A percentile compares a stretch with the other conserved stretches of the same genome.
Conservation (phyloP, 2,888 invertebrate genomes). For the Alentia gelatinosa region DNA sequence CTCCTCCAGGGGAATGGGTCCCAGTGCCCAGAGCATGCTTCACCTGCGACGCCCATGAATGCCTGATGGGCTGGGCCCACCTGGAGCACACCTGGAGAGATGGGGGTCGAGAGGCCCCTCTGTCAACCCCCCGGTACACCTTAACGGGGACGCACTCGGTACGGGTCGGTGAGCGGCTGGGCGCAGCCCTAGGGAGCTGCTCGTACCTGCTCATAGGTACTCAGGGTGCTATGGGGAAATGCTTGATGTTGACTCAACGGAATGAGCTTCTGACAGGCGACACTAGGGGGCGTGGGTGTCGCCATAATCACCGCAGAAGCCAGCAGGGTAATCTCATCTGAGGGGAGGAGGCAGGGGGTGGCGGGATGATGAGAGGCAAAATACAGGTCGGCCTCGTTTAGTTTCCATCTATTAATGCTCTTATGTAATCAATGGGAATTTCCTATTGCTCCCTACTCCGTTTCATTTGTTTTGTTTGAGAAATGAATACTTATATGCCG, state of each 20-base stretch:
- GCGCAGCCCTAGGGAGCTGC: neutral
- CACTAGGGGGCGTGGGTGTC: neutral
- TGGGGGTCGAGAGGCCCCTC: no score
- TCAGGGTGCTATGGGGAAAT: neutral
- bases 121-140: no score
- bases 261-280: neutral
- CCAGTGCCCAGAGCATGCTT: neutral
- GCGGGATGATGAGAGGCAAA: neutral
- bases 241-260: slow-evolving; percentile 11
- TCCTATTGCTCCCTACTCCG: neutral
- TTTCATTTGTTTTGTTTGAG: neutral
- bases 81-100: neutral
- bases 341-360: neutral
- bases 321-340: neutral
- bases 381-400: neutral
- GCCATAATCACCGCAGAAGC: neutral
- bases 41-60: neutral
- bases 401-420: slow-evolving; percentile 18
- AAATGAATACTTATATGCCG: no score
- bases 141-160: neutral
- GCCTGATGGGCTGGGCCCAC: neutral
- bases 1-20: neutral
- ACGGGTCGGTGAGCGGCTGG: neutral
- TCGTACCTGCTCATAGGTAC: no score
- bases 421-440: neutral